These are phyloP conservation scores for human DNA, from an alignment of 2,113 vertebrate genomes.

Conservation along the genomic window GRCh38 chr16:22918001-22918500, in stretches of 20 bases:
- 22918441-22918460: background rate
- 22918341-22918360: background rate
- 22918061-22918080: background rate
- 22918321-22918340: slow-evolving; percentile 19
- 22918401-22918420: background rate
- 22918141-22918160: slow-evolving; percentile 47
- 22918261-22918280: background rate
- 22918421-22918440: background rate
- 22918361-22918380: background rate
- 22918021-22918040: background rate
- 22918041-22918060: background rate
- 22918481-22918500: background rate
- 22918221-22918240: slow-evolving; percentile 16
- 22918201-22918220: slow-evolving; percentile 25
- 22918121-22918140: slow-evolving; percentile 43
- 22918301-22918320: slow-evolving; percentile 37
- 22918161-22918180: slow-evolving; percentile 54
- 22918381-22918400: background rate
- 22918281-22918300: slow-evolving; percentile 17
- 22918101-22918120: background rate
- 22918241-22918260: slow-evolving; percentile 50
- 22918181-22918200: slow-evolving; percentile 23
- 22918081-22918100: background rate
- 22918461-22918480: background rate
- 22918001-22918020: background rate